phyloP scores from a whole-genome alignment of 2,113 vertebrate genomes.

The Corydoras sp. region DNA sequence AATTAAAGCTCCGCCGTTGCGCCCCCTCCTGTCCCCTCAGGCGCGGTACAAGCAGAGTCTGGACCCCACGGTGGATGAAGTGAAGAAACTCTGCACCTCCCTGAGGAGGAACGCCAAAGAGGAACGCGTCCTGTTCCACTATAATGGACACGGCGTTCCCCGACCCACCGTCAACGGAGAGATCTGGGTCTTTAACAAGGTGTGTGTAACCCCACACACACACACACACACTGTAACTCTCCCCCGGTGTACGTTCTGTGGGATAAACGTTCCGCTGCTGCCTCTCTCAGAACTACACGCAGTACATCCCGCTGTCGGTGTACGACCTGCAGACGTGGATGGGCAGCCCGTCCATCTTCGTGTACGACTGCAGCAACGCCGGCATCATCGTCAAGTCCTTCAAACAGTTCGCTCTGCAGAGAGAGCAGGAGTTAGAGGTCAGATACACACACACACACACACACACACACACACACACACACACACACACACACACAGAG shows the following conservation, averaged over 20 bases:
- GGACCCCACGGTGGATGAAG: conserved; percentile 95
- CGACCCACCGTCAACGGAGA: conserved; percentile 94
- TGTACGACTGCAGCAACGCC: conserved; percentile 96
- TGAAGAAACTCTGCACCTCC: conserved; percentile 95
- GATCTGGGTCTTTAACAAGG: conserved; percentile 99
- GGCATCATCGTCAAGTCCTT: conserved; percentile 97
- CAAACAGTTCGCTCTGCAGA: conserved; percentile 94
- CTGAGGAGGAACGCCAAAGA: conserved; percentile 94
- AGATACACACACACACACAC: conserved; percentile 37
- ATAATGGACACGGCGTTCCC: conserved; percentile 97
- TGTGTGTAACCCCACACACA: too few relatives aligned
- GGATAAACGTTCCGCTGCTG: too few relatives aligned
- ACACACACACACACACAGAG: too few relatives aligned
- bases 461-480: conserved; percentile 5
- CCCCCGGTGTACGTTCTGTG: too few relatives aligned
- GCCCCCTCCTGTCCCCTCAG: conserved; percentile 53
- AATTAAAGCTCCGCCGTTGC: too few relatives aligned
- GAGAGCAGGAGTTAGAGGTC: conserved; percentile 97
- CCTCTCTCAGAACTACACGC: conserved; percentile 85
- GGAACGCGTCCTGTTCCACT: conserved; percentile 94
- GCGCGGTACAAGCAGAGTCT: conserved; percentile 97
- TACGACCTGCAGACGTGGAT: conserved; percentile 99
- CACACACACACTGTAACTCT: not conserved
- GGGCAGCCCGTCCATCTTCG: conserved; percentile 97
- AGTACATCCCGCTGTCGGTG: conserved; percentile 97